Evolutionary conservation across 2,888 invertebrate species (phyloP), one percentile per base, ranked within the genome.

Genomic region (Dynastes grantii): DNA sequence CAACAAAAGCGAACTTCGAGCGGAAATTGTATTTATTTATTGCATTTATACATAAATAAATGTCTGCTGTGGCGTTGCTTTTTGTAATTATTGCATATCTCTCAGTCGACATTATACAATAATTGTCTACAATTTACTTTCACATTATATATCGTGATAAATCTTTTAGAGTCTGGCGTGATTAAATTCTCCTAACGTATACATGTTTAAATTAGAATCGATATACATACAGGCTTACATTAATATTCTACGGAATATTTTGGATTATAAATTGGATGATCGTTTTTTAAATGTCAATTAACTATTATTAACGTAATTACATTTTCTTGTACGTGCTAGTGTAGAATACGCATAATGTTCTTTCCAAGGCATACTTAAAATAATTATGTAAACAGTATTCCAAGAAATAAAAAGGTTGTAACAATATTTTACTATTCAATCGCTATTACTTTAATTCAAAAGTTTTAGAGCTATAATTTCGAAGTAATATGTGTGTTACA

Each of bases 81-180:
- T 71, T 55, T 45, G 45, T 45, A 45, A 32, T 55, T 55, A 37
- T 71, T 71, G 65, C 65, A 65, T 65, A 45, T 40, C 65, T 65
- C n/a, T 40, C 32, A 9, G 63, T 9, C 63, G 29, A 4, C 65
- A 65, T 65, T 65, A 37, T 65, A 65, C 32, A 65, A 37, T 37
- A 65, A 65, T 65, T 37, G 65, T 65, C 45, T 65, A 40, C 40
- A 4, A 40, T 65, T 65, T 65, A 65, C 65, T 65, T 65, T 65
- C 65, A 65, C 65, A n/a, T 4, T 37, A n/a, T 16, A 8, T 65
- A 40, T 40, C 65, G 65, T 65, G 40, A 40, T 65, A 65, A 65
- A 40, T 40, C 32, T 40, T n/a, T 65, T 37, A 40, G 4, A 40
- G 1, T 37, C 40, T 40, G 6, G 40, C 65, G 40, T 40, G 37